Percentiles rank a stretch among this genome's conserved stretches.
Evolutionary conservation across 92 coral and sea anemone species (phyloP).

Genomic region (Porites rus): DNA sequence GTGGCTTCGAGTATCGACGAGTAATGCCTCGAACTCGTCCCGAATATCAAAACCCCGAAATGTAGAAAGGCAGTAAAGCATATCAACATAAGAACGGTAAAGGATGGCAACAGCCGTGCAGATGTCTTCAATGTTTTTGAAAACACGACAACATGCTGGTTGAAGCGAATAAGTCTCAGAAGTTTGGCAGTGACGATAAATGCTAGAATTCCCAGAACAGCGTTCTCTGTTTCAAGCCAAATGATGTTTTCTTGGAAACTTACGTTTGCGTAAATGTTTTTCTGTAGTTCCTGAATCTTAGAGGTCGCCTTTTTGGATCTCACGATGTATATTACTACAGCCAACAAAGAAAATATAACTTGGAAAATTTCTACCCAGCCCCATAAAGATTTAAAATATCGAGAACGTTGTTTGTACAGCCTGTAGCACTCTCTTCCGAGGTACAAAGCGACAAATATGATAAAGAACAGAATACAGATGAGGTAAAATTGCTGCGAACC

Average conservation of each 20-base stretch:
- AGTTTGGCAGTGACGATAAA: constrained; percentile 76
- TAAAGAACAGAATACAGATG: constrained; percentile 71
- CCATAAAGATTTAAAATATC: constrained; percentile 74
- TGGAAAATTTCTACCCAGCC: constrained; percentile 81
- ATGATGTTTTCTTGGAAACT: constrained; percentile 65
- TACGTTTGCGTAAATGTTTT: constrained; percentile 71
- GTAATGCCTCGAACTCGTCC: constrained; percentile 50
- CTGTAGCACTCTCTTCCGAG: constrained; percentile 62
- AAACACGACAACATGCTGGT: constrained; percentile 65
- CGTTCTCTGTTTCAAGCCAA: constrained; percentile 72
- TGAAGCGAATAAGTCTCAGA: constrained; percentile 75
- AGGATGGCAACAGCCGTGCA: constrained; percentile 57
- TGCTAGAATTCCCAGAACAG: constrained; percentile 65
- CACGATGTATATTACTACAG: constrained; percentile 64
- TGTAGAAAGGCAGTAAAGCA: constrained; percentile 61
- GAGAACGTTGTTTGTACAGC: constrained; percentile 39
- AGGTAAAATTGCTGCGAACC: constrained; percentile 68
- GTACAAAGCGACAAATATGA: constrained; percentile 63
- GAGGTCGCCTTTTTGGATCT: constrained; percentile 56
- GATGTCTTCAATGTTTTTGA: constrained; percentile 62
- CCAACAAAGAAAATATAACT: constrained; percentile 51
- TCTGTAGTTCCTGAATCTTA: constrained; percentile 57
- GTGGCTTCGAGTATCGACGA: constrained; percentile 53
- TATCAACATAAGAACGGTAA: constrained; percentile 38
- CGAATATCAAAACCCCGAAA: constrained; percentile 61